These are phyloP conservation scores for Phyllopteryx taeniolatus DNA, from an alignment of 2,113 vertebrate genomes.

Conservation along the genomic window DNA sequence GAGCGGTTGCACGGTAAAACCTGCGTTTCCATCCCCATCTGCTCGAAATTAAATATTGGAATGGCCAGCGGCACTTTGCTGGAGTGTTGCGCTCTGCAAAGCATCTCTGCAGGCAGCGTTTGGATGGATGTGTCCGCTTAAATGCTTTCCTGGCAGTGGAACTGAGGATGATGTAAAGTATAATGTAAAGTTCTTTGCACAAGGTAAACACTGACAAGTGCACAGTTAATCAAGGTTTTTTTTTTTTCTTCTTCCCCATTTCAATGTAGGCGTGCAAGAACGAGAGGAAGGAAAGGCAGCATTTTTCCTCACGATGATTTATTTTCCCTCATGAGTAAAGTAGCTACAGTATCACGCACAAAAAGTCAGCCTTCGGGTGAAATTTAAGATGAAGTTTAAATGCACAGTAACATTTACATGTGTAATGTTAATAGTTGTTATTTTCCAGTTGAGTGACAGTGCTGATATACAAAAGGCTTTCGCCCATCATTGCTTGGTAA, in stretches of 20 bases:
- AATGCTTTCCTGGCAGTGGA: no score
- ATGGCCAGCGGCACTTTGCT: not conserved
- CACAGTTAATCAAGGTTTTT: no score
- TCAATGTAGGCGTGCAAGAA: no score
- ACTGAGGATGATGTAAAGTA: not conserved
- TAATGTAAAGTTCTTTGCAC: not conserved
- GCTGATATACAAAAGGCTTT: not conserved
- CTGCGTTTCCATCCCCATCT: not conserved
- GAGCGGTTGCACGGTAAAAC: not conserved
- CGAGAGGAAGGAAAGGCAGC: no score
- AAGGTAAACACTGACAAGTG: not conserved
- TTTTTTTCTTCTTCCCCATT: no score
- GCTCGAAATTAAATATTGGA: not conserved
- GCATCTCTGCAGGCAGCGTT: not conserved
- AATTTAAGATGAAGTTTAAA: no score
- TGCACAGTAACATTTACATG: no score
- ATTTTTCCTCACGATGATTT: no score
- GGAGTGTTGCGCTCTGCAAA: not conserved
- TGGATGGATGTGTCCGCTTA: no score
- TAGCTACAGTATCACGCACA: no score
- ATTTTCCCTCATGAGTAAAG: no score
- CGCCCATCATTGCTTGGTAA: not conserved
- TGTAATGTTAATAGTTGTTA: not conserved
- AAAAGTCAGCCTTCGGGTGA: no score
- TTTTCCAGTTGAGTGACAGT: not conserved